Evolutionary conservation across 1,140 invertebrate genomes (phyloP).

Genomic region (Psix sp.): DNA sequence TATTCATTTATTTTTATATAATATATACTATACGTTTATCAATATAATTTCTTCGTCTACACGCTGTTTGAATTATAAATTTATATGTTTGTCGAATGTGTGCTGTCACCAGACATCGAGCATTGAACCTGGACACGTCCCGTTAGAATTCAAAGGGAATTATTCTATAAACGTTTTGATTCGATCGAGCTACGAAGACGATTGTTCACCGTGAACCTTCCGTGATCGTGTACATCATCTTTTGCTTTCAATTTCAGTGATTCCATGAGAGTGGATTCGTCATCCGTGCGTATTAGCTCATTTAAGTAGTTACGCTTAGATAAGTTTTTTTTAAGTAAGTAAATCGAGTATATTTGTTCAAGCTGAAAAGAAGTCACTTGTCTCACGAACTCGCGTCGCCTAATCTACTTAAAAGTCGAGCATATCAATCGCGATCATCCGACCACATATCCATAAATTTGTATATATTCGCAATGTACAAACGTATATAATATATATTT

Average conservation of each 20-base stretch:
- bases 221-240: neutral
- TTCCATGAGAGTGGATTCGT: neutral
- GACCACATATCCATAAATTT: constrained; percentile 63
- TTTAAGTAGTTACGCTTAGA: constrained; percentile 67
- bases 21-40: constrained; percentile 23
- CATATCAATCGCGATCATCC: constrained; percentile 50
- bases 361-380: constrained; percentile 57
- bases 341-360: constrained; percentile 62
- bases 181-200: constrained; percentile 49
- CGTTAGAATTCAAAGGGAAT: constrained; percentile 14
- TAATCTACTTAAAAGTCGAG: constrained; percentile 54
- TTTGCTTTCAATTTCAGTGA: constrained; percentile 1
- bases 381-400: constrained; percentile 42
- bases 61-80: constrained; percentile 17
- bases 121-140: constrained; percentile 49
- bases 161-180: constrained; percentile 27
- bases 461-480: constrained; percentile 66
- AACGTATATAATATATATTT: constrained; percentile 67
- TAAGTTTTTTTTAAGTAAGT: constrained; percentile 62
- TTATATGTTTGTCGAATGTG: constrained; percentile 1
- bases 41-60: constrained; percentile 25
- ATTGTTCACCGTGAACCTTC: neutral
- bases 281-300: constrained; percentile 11
- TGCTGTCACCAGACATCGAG: constrained; percentile 12
- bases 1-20: constrained; percentile 20